Evolutionary conservation across 1,140 invertebrate species (phyloP).

Genomic region (Orchesella cincta): DNA sequence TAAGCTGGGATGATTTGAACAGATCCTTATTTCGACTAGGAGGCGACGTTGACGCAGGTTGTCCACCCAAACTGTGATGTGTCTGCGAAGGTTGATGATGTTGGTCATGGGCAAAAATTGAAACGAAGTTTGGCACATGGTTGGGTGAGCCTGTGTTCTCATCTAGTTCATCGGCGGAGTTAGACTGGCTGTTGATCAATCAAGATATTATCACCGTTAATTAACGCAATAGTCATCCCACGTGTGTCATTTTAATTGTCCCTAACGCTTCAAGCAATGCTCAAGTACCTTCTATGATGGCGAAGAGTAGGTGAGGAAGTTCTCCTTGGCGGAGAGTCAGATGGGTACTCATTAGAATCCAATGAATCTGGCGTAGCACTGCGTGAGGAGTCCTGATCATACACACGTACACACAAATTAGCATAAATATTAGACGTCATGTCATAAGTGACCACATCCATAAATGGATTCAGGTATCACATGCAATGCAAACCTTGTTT

Average conservation of each 20-base stretch:
- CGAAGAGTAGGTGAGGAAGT: conserved; percentile 38
- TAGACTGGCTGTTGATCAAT: conserved; percentile 14
- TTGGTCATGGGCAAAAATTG: conserved; percentile 48
- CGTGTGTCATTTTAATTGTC: not conserved
- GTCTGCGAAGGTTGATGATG: not conserved
- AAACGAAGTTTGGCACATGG: conserved; percentile 50
- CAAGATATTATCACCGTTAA: no score
- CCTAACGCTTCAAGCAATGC: not conserved
- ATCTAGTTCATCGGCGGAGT: conserved; percentile 46
- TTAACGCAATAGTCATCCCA: not conserved
- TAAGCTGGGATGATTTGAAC: conserved; percentile 43
- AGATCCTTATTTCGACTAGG: conserved; percentile 46
- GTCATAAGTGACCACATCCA: not conserved
- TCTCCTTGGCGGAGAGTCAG: conserved; percentile 47
- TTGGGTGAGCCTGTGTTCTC: conserved; percentile 36
- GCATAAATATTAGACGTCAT: not conserved
- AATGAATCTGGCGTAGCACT: conserved; percentile 85
- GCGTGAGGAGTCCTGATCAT: conserved; percentile 70
- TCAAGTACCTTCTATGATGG: conserved; percentile 6
- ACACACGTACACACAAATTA: no score
- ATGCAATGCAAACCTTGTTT: conserved; percentile 69
- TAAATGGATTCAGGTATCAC: conserved; percentile 12
- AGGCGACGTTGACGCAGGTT: conserved; percentile 33
- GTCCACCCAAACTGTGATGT: conserved; percentile 19
- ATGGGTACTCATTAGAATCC: conserved; percentile 59